phyloP scores from a whole-genome alignment of 1,140 invertebrate species.

The Neuroterus valhalla region DNA sequence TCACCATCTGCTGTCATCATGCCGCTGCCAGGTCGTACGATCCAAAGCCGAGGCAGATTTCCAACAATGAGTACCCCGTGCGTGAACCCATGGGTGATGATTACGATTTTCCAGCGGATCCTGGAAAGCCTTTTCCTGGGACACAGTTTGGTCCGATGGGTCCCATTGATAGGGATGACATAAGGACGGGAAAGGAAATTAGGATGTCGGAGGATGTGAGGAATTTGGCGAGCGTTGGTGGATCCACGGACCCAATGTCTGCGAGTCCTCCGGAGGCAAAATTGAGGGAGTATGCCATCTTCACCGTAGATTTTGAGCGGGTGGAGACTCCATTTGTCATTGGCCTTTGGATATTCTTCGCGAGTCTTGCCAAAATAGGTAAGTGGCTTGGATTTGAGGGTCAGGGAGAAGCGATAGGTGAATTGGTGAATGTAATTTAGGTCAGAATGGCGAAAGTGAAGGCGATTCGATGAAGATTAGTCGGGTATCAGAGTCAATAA shows the following conservation, averaged over 20 bases:
- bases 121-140: conserved; percentile 62
- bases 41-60: conserved; percentile 3
- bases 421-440: conserved; percentile 18
- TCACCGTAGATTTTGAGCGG: conserved; percentile 88
- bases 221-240: conserved; percentile 56
- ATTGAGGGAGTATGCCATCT: conserved; percentile 81
- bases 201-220: conserved; percentile 53
- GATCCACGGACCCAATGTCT: conserved; percentile 36
- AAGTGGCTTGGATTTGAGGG: conserved; percentile 68
- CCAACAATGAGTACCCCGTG: conserved; percentile 38
- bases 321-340: conserved; percentile 96
- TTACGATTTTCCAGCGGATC: conserved; percentile 53
- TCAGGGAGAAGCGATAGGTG: not conserved
- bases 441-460: conserved; percentile 14
- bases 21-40: conserved; percentile 42
- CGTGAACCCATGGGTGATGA: conserved; percentile 57
- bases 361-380: conserved; percentile 96
- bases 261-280: conserved; percentile 22
- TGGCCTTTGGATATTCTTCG: conserved; percentile 95
- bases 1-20: conserved; percentile 1
- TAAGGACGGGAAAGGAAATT: conserved; percentile 47
- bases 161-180: conserved; percentile 48
- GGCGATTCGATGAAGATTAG: not conserved
- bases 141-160: conserved; percentile 70
- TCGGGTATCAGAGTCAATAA: too few species aligned